Percentiles rank a stretch among this genome's conserved stretches.
These are phyloP conservation scores for Aphidius gifuensis DNA, from an alignment of 1,140 invertebrate genomes.

Conservation along the genomic window DNA sequence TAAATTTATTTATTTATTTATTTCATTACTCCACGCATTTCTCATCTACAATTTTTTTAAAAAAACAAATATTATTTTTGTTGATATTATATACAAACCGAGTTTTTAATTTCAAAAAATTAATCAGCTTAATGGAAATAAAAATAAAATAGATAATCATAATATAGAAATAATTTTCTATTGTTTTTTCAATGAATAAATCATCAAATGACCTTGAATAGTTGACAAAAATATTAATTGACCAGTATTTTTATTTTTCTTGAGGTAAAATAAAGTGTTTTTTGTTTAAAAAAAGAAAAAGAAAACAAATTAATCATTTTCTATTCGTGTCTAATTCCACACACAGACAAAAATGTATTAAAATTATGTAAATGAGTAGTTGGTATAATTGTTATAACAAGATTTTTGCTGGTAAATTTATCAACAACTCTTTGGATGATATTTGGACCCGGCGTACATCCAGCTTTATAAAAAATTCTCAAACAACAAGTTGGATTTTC, in stretches of 20 bases:
- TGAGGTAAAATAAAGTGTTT: background rate
- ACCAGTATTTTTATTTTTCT: slow-evolving; percentile 15
- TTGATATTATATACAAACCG: too few species aligned
- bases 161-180: background rate
- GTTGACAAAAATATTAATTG: slow-evolving; percentile 21
- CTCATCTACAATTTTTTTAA: too few species aligned
- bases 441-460: slow-evolving; percentile 56
- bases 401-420: slow-evolving; percentile 56
- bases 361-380: slow-evolving; percentile 73
- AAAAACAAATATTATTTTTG: too few species aligned
- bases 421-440: slow-evolving; percentile 58
- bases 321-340: slow-evolving; percentile 64
- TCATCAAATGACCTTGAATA: too few species aligned
- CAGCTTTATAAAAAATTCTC: slow-evolving; percentile 72
- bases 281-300: background rate
- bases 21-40: too few species aligned
- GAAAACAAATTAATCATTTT: background rate
- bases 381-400: slow-evolving; percentile 73
- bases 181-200: slow-evolving; percentile 7
- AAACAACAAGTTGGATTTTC: slow-evolving; percentile 64
- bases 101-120: too few species aligned
- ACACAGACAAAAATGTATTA: slow-evolving; percentile 75
- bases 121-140: too few species aligned
- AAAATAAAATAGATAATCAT: too few species aligned
- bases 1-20: too few species aligned